Conservation (phyloP, 2,888 invertebrate genomes). For the Harmothoe impar region DNA sequence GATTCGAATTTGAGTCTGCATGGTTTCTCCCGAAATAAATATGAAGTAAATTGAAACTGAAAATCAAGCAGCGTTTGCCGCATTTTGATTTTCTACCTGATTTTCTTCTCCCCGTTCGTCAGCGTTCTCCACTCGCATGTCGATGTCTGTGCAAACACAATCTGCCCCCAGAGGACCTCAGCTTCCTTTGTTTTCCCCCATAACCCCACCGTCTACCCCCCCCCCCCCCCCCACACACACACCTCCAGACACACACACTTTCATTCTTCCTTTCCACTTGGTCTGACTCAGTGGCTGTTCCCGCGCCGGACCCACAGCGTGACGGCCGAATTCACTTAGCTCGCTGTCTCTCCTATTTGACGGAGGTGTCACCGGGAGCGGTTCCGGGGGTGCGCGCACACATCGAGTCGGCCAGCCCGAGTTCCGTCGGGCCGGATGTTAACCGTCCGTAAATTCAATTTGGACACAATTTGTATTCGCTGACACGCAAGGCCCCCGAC, state of each 20-base stretch:
- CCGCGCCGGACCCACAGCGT: neutral
- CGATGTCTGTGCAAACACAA: neutral
- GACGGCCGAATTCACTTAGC: constrained; percentile 50
- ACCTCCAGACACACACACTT: no score
- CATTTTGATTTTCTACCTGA: neutral
- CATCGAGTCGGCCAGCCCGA: constrained; percentile 36
- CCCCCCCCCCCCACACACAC: neutral
- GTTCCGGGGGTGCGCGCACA: constrained; percentile 25
- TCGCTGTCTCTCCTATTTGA: constrained; percentile 30
- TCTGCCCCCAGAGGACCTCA: neutral
- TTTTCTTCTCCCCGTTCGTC: neutral
- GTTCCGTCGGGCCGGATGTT: constrained; percentile 39
- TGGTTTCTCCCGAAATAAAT: neutral
- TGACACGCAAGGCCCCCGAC: constrained; percentile 30
- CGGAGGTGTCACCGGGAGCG: constrained; percentile 43
- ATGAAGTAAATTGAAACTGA: neutral
- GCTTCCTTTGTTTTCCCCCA: neutral
- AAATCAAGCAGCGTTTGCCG: neutral
- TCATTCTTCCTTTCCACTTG: neutral
- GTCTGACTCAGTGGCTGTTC: constrained; percentile 28
- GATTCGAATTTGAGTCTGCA: no score
- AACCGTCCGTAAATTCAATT: constrained; percentile 54
- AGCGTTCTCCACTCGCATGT: neutral
- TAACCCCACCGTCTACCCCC: neutral
- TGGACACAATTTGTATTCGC: constrained; percentile 51